Base-by-base conservation (phyloP, 2,113 vertebrate species). In the Petromus typicus region DNA sequence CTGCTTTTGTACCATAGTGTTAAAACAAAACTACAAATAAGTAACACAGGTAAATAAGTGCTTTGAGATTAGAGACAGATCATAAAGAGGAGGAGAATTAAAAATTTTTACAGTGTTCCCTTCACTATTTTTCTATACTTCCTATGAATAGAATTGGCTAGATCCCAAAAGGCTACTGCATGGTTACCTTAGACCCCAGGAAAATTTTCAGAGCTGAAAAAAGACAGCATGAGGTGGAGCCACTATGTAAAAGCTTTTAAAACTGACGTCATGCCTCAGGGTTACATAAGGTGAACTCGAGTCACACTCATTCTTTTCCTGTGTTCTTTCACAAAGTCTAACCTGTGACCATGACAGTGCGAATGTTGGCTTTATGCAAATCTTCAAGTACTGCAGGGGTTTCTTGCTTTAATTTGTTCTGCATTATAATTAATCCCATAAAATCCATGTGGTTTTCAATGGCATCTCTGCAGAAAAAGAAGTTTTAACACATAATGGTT, bases 281-380 rank as follows among this genome's bases (percentile, higher is more conserved):
- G 69, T n/a, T 10, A 82, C 1, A 43, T 43, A 91, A 91, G 32
- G 17, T 92, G 37, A 88, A 75, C 56, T 86, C 63, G 4, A 91
- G 69, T 64, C 85, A 57, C 10, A 30, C 59, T 95, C 76, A 82
- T 85, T 71, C 54, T 43, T 69, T 48, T 64, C 32, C 11, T 93
- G 23, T 54, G 51, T 30, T 17, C 79, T 48, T 78, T 75, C 57
- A 82, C 59, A 93, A 51, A 56, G 34, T 85, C 98, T 98, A 90
- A 99, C 99, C 99, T 98, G 99, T 99, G 92, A 99, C 99, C 99
- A 99, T 99, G 97, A 99, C 99, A 3, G 99, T 99, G 97, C 99
- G 99, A 97, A 99, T 99, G 98, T 99, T 99, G 98, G 99, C 99
- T 97, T 97, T 98, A 96, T 98, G 98, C 95, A 99, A 99, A 96